A percentile compares a stretch with the other conserved stretches of the same genome.
Evolutionary conservation across 2,888 invertebrate species (phyloP).

Genomic region (Torymus tubicola): DNA sequence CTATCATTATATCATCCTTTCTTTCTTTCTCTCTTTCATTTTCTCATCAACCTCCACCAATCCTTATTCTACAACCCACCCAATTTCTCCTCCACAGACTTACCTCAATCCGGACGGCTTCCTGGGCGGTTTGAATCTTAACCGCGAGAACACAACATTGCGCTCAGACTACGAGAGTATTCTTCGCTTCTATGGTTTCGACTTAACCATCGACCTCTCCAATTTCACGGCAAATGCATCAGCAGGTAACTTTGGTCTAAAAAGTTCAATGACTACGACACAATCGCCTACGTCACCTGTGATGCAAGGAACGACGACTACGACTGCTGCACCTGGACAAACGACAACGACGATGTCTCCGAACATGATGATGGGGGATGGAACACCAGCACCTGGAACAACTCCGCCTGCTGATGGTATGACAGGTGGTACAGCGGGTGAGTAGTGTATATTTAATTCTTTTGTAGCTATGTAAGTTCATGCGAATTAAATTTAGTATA

Average conservation of each 20-base stretch:
- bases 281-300: neutral
- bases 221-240: conserved; percentile 48
- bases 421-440: too few relatives aligned
- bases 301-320: neutral
- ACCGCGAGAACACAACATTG: conserved; percentile 86
- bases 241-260: conserved; percentile 43
- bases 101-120: conserved; percentile 91
- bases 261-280: conserved; percentile 67
- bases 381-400: neutral
- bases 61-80: too few relatives aligned
- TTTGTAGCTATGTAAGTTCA: too few relatives aligned
- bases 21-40: too few relatives aligned
- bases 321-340: neutral
- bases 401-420: neutral
- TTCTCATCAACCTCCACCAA: too few relatives aligned
- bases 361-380: too few relatives aligned
- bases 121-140: conserved; percentile 87
- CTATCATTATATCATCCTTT: too few relatives aligned
- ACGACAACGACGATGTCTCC: conserved; percentile 6
- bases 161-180: conserved; percentile 85
- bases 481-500: too few relatives aligned
- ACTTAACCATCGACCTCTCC: conserved; percentile 77
- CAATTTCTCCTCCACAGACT: conserved; percentile 78
- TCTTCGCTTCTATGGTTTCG: conserved; percentile 88
- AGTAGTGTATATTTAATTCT: too few relatives aligned